Base-by-base conservation (phyloP, 2,113 vertebrate species). In the Lycaon pictus region DNA sequence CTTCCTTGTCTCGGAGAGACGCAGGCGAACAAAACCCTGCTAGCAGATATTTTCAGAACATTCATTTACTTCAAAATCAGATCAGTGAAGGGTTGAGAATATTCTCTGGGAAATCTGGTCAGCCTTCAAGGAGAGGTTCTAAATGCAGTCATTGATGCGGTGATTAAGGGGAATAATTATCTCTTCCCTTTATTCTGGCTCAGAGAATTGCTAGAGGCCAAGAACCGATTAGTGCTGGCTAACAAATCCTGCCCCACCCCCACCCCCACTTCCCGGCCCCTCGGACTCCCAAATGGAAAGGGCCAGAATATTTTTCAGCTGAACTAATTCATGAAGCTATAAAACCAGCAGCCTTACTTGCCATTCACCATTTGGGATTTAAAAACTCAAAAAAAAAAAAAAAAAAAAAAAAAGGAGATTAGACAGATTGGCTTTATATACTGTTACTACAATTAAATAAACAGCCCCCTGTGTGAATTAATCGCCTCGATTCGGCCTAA, bases 171-270 rank as follows among this genome's bases (percentile, higher is more conserved):
- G 93, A 96, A 89, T 96, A 97, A 98, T 98, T 97, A 97, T 96
- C 97, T 96, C 94, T 95, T 81, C 93, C 82, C 93, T 98, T 98
- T 97, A 93, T 97, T 97, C 97, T 89, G 95, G 71, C 96, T 90
- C 82, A 91, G 93, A 98, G 95, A 94, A 97, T 95, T 80, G 97
- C 97, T 97, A n/a, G 95, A 96, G 98, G 98, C 97, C 96, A 97
- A 95, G 89, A 93, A 87, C 90, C 9, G 62, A 97, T 98, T 96
- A 97, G 95, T 53, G 91, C 96, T 60, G 90, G 91, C 82, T 16
- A 83, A 87, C 88, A 90, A 93, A 63, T 48, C 83, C 88, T 25
- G 51, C 60, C 29, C 79, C 65, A 2, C 65, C 81, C 25, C 25
- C 29, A 23, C 48, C 95, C 69, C n/a, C 56, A 1, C 7, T 7